Base-by-base conservation (phyloP, 1,140 invertebrate species). In the Drosophila rhopaloa region DNA sequence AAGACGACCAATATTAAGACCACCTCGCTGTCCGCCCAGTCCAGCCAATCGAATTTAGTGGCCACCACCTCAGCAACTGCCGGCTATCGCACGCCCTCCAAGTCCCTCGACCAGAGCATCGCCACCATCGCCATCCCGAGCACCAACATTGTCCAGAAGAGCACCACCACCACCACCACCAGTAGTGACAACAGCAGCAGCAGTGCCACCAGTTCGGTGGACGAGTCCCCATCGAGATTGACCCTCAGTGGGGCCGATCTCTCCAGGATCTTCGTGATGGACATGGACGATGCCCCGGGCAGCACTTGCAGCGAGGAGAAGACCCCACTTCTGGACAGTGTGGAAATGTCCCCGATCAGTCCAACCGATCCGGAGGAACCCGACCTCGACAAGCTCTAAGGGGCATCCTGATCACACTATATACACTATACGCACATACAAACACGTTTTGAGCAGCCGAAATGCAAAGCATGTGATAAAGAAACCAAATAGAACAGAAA, bases 301-400 rank as follows among this genome's bases (percentile, higher is more conserved):
- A 91, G 83, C 43, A 83, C 73, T 57, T 90, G 86, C 56, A 91
- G 89, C 63, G 92, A 92, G 58, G 92, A 92, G 77, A 92, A 92
- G 61, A 92, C 90, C 7, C 92, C 92, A 37, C 73, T 92, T 0
- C 70, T 92, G 44, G 91, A 92, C 47, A 91, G 90, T 51, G 91
- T 92, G 14, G 92, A 92, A 62, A 91, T 92, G 90, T 92, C 92
- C 8, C 91, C 91, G 1, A 92, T 91, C 29, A 92, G 91, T 83
- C 92, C 92, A 74, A 92, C 88, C 9, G 91, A 92, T 47, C 66
- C 88, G n/a, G 79, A 92, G 38, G 66, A 90, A 27, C 59, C 77
- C n/a, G 73, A 81, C 8, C 54, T 80, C 59, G 76, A 85, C 29
- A 85, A 91, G 73, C 84, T 85, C 29, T 90, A 91, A 85, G 55